Base-by-base conservation (phyloP, 2,888 invertebrate species). In the Folsomia manolachei region DNA sequence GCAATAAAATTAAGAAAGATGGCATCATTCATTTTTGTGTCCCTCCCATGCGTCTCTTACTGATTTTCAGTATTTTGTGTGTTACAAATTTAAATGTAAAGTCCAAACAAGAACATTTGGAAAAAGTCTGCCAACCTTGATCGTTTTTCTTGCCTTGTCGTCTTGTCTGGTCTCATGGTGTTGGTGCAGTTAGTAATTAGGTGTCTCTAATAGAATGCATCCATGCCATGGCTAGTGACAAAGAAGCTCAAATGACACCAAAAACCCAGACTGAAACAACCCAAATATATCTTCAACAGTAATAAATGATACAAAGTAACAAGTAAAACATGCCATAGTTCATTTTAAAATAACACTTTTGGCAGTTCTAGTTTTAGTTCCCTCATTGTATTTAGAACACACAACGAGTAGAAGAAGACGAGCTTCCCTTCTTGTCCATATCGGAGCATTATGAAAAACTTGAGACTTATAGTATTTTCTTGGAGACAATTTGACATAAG, bases 101-200 rank as follows among this genome's bases (percentile, higher is more conserved):
- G n/a, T n/a, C n/a, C 51, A n/a, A 19, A 18, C 7, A 21, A 56
- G 56, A 7, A 56, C 56, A 56, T 56, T 56, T 56, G 18, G 56
- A 9, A 39, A 39, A 39, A 39, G 39, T 39, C 39, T 39, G 39
- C 14, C 39, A 39, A 39, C 39, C 14, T 39, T 14, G 39, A 39
- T 14, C 7, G 39, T 39, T n/a, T n/a, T n/a, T n/a, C n/a, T n/a
- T n/a, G n/a, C n/a, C 39, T 4, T 14, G 39, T 39, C 39, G 39
- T 39, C n/a, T 2, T 9, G 2, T 2, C 56, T 56, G 56, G 4
- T 2, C 18, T 9, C 62, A 2, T 62, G 62, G 51, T 69, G 52
- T 76, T 63, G 71, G 78, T 76, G 75, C 71, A 78, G 74, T 71
- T 75, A 78, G 79, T 80, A 80, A 80, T 80, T 80, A 79, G 80